Evolutionary conservation across 2,113 vertebrate species (phyloP), one percentile per base, ranked within the genome.

Genomic region (Entelurus aequoreus): DNA sequence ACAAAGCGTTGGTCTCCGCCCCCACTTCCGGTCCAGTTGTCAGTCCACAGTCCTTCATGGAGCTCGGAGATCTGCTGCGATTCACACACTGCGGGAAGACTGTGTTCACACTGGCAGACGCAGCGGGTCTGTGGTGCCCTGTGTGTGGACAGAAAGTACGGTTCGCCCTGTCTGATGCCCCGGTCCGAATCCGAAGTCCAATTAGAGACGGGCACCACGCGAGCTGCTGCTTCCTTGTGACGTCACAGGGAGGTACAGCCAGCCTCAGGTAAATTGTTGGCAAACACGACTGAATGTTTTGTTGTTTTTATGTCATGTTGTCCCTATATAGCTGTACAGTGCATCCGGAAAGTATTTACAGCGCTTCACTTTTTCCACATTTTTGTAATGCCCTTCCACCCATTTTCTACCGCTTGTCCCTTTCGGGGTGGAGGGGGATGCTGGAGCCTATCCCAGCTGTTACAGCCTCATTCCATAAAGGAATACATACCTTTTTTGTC

Each of bases 41-140:
- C 52, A 12, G 49, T 63, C 36, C 16, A 6, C 1, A 21, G 11
- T 46, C 11, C 11, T 9, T 56, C 47, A 65, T 65, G 63, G 63
- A 57, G 36, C 16, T 65, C 47, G n/a, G 54, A 7, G 63, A 65
- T 46, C 16, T 87, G 21, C n/a, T 85, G 15, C 72, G 56, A 21
- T 82, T 78, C 48, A 57, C 52, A 10, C 85, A 87, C 14, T 87
- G 85, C n/a, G 71, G 62, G 19, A 68, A 49, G 52, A 44, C 54
- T 19, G 67, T 85, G 49, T 84, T 71, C 53, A 62, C 54, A 6
- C 76, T 21, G 16, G 46, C 46, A 2, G 46, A 12, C 10, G 16
- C 50, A 9, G 10, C 11, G 28, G 15, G 13, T 5, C 21, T 21
- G n/a, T 42, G 61, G 10, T 80, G 77, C 42, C 77, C 77, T 15